Conservation (phyloP, 2,113 vertebrate genomes). For the Chaetodon trifascialis region DNA sequence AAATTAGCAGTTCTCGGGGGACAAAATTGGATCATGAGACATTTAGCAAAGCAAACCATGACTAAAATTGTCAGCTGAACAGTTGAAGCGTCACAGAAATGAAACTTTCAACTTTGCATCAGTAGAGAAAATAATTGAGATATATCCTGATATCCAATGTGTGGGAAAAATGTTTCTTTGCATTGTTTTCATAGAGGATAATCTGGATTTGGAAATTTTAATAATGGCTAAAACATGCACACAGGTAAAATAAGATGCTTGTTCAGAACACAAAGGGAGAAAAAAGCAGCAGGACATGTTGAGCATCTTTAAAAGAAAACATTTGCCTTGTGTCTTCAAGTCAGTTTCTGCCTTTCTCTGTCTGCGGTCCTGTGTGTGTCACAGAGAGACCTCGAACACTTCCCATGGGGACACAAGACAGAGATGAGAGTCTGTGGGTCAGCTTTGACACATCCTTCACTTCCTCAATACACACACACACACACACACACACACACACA, state of each 20-base stretch:
- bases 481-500: conserved; percentile 29
- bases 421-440: conserved; percentile 77
- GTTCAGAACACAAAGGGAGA: neutral
- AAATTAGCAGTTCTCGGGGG: no score
- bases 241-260: neutral
- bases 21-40: neutral
- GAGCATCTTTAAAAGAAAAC: neutral
- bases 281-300: neutral
- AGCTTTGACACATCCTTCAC: conserved; percentile 72
- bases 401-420: conserved; percentile 71
- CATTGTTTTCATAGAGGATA: neutral
- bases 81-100: neutral
- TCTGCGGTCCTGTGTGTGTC: conserved; percentile 15
- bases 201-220: neutral
- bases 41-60: neutral
- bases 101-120: neutral
- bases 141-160: no score
- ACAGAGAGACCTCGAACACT: conserved; percentile 53
- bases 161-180: neutral
- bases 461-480: conserved; percentile 65
- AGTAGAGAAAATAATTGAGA: no score
- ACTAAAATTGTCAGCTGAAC: neutral
- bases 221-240: neutral
- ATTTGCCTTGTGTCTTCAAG: neutral
- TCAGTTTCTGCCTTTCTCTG: conserved; percentile 9